A percentile compares a stretch with the other conserved stretches of the same genome.
Evolutionary conservation across 2,888 invertebrate genomes (phyloP).

Genomic region (Protophormia terraenovae): DNA sequence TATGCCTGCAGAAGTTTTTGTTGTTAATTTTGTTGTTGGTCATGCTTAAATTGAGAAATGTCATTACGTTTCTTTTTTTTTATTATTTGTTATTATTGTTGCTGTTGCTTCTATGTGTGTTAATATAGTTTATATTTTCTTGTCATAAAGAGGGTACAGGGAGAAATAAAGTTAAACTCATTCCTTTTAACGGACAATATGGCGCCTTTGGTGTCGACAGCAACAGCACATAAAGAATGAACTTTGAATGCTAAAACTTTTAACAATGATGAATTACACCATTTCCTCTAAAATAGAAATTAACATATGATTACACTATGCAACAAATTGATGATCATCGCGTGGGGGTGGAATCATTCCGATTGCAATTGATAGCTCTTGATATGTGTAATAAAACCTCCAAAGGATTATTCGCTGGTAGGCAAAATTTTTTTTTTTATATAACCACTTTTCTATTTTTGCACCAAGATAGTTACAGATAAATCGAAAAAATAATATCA

Average conservation of each 20-base stretch:
- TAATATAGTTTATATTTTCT: neutral
- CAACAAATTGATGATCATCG: no score
- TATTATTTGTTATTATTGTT: slow-evolving; percentile 1
- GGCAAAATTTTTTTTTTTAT: no score
- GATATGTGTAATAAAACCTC: no score
- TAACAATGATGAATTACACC: slow-evolving; percentile 32
- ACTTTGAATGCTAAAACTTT: neutral
- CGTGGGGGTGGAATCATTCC: no score
- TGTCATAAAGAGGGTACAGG: slow-evolving; percentile 12
- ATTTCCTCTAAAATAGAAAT: no score
- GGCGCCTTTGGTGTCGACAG: slow-evolving; percentile 55
- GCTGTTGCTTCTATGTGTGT: neutral
- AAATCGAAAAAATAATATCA: no score
- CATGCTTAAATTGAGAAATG: slow-evolving; percentile 52
- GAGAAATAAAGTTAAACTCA: slow-evolving; percentile 42
- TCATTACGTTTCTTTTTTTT: slow-evolving; percentile 31
- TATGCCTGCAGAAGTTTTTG: neutral
- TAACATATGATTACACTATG: no score
- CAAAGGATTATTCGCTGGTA: no score
- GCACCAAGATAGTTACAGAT: no score
- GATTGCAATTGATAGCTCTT: no score
- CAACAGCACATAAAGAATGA: slow-evolving; percentile 26
- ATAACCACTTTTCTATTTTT: no score
- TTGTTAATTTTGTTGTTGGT: slow-evolving; percentile 42
- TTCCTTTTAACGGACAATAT: slow-evolving; percentile 53